Evolutionary conservation across 64 coral and sea anemone species (phyloP), one percentile per base, ranked within the genome.

Genomic region (Montipora sp.): DNA sequence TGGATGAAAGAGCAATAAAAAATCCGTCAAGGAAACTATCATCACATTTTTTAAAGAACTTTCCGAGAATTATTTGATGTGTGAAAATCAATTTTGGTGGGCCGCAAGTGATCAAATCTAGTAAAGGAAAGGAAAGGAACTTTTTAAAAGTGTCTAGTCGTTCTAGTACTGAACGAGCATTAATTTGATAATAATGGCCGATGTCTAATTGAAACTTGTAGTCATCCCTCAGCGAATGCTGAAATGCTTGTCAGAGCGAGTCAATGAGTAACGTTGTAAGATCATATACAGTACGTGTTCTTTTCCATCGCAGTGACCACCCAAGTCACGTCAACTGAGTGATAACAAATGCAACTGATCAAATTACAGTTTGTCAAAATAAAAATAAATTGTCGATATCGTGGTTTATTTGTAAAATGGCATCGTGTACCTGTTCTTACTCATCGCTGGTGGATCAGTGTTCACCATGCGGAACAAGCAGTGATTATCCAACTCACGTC

Each of bases 61-160:
- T 55, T 55, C 8, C 8, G 51, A 55, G 51, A 55, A 55, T 55
- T 55, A 55, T 55, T n/a, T n/a, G n/a, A 5, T 55, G 51, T 55
- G 51, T 55, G 51, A 76, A 76, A 76, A 76, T 76, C 74, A 76
- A 76, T 76, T 76, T 76, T 19, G 74, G 36, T 76, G 74, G 74
- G 74, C 74, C 6, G 74, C 27, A 76, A 46, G 74, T 76, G 74
- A 76, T 76, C 74, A 76, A 76, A 44, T 76, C 74, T 76, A 76
- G 22, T 76, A 76, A 22, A 21, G 70, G 27, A n/a, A 4, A 8
- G 4, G 5, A 55, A 55, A 55, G 8, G 5, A 55, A 4, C 4
- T 55, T 4, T 55, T 55, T n/a, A n/a, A n/a, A n/a, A n/a, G n/a
- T n/a, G n/a, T n/a, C n/a, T 5, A 4, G 8, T 55, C 51, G 51